Evolutionary conservation across 2,888 invertebrate genomes (phyloP), one percentile per base, ranked within the genome.

Genomic region (Parapristionchus giblindavisi): DNA sequence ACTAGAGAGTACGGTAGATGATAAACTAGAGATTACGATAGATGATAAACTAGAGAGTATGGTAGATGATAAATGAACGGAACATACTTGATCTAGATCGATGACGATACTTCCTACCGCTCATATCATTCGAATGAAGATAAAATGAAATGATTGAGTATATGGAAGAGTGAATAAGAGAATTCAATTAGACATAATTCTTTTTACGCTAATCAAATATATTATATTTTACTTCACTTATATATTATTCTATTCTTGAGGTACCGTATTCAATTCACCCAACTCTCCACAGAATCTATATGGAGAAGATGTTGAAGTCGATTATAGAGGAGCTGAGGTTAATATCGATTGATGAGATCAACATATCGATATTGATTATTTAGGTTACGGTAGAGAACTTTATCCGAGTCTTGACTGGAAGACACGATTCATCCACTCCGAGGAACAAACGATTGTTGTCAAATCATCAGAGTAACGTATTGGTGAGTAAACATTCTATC

Each of bases 261-360:
- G 95, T 0, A 96, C 96, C 1, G 96, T 99, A 21, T 99, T 95
- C 89, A 99, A 99, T 89, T 97, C 98, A 90, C 95, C 95, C 27
- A 94, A 96, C 89, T 95, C 98, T 88, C 94, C 96, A 87, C 96
- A 97, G 72, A 98, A 99, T 90, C 96, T 99, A 0, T 99, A 99
- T 89, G 98, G 98, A 58, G 96, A 97, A 89, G 98, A 99, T 91
- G 96, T 99, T 5, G 98, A 99, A 91, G 99, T 88, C 17, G 88
- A 88, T 76, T 88, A 87, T 76, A 80, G 86, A 11, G 87, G 88
- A 54, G 86, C 87, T 65, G 88, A 94, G 93, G 94, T 96, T 0
- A 98, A 97, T 0, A 79, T 80, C 34, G 1, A 38, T 36, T 27
- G 1, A 4, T 1, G 17, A n/a, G 6, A 38, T 21, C 17, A 38